These are phyloP conservation scores for Leptarthrus brevirostris DNA, from an alignment of 2,888 invertebrate genomes.

Conservation along the genomic window DNA sequence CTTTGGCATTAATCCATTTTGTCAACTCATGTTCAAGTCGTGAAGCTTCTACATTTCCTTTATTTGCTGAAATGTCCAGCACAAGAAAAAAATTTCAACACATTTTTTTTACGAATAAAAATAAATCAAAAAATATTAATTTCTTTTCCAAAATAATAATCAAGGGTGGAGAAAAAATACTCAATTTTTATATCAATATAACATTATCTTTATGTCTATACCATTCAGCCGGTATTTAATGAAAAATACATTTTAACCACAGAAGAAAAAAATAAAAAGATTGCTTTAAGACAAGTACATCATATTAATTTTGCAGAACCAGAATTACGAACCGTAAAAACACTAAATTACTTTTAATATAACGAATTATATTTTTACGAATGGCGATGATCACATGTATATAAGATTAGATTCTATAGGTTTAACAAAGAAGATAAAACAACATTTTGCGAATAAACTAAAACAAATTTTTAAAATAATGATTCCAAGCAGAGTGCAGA, in stretches of 20 bases:
- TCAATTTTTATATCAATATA: slow-evolving; percentile 11
- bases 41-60: too few relatives aligned
- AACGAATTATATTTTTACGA: slow-evolving; percentile 4
- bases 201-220: slow-evolving; percentile 1
- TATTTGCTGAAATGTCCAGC: too few relatives aligned
- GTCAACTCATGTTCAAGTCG: too few relatives aligned
- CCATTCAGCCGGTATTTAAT: neutral
- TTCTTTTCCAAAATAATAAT: too few relatives aligned
- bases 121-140: too few relatives aligned
- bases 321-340: neutral
- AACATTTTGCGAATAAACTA: neutral
- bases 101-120: too few relatives aligned
- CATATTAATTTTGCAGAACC: neutral
- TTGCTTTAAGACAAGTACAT: neutral
- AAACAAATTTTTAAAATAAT: neutral
- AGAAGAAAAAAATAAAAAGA: neutral
- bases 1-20: too few relatives aligned
- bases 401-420: neutral
- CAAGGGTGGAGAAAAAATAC: neutral
- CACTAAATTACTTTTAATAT: slow-evolving; percentile 2
- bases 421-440: slow-evolving; percentile 12
- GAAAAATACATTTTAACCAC: neutral
- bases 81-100: too few relatives aligned
- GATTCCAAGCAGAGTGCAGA: neutral
- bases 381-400: neutral